phyloP scores from a whole-genome alignment of 2,797 vertebrate genomes.

The Momotus momota region DNA sequence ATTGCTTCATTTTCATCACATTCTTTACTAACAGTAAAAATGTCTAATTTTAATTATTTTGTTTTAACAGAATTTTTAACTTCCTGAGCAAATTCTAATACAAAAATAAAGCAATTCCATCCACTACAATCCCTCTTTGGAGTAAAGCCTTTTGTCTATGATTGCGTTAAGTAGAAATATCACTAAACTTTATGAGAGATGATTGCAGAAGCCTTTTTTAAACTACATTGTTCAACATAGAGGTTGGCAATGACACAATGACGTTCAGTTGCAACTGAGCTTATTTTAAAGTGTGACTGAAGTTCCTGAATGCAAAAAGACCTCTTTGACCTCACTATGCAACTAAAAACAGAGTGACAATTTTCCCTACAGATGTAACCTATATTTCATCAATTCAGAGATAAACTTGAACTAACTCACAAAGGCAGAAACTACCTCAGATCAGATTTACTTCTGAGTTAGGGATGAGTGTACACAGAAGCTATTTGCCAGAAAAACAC shows the following conservation, averaged over 20 bases:
- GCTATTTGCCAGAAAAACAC: slow-evolving; percentile 49
- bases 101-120: background rate
- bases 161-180: background rate
- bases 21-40: background rate
- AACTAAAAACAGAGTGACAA: background rate
- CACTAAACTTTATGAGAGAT: background rate
- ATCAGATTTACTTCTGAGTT: slow-evolving; percentile 28
- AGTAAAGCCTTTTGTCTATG: background rate
- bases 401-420: background rate
- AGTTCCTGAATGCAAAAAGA: background rate
- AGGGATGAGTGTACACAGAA: slow-evolving; percentile 19
- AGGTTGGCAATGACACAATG: background rate
- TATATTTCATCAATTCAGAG: background rate
- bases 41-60: background rate
- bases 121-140: background rate
- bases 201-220: background rate
- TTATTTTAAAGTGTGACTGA: background rate
- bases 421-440: slow-evolving; percentile 33
- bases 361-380: slow-evolving; percentile 17
- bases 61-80: background rate
- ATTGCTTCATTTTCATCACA: background rate
- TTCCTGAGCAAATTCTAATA: background rate
- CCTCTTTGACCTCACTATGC: background rate
- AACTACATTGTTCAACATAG: background rate
- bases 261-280: background rate